Evolutionary conservation across 1,140 invertebrate species (phyloP), one percentile per base, ranked within the genome.

Genomic region (Ooceraea biroi): DNA sequence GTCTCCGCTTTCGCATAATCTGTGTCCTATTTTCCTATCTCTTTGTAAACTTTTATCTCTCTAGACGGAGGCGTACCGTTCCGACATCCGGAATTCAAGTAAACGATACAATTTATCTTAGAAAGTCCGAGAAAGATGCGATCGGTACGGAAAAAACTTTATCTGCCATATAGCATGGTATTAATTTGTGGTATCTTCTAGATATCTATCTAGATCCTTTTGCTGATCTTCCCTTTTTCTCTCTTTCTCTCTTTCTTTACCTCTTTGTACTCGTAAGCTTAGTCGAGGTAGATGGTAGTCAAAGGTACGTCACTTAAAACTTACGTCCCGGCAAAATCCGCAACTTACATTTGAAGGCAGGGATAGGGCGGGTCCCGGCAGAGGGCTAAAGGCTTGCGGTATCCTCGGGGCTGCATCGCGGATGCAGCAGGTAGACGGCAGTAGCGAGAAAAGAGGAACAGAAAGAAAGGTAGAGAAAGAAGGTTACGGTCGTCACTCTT

Each of bases 281-380:
- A 50, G 27, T 12, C 10, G 12, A 50, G 76, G 66, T 57, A 46
- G 36, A 65, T 25, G 65, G 60, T 82, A 80, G 61, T 74, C 82
- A 82, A 85, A 91, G 90, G 88, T 83, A 65, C 68, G 76, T 85
- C 84, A 85, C 88, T 91, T 88, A 89, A 91, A 91, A 91, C 89
- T 89, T 88, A 63, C 87, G 58, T 76, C 77, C 55, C 55, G 82
- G 57, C 83, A 66, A 86, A 82, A 84, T 88, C 82, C 65, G 74
- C 55, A 85, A 87, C 85, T 89, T 85, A 72, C 77, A 89, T 88
- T 88, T 65, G 74, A 80, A 87, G 82, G 82, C 76, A 86, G 69
- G 52, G 68, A 44, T 77, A 80, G 60, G 71, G 41, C 58, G 48
- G 78, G 68, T 48, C 36, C 36, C 61, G 57, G 17, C 50, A 66